phyloP scores from a whole-genome alignment of 2,888 invertebrate genomes.

The Limnephilus auricula region DNA sequence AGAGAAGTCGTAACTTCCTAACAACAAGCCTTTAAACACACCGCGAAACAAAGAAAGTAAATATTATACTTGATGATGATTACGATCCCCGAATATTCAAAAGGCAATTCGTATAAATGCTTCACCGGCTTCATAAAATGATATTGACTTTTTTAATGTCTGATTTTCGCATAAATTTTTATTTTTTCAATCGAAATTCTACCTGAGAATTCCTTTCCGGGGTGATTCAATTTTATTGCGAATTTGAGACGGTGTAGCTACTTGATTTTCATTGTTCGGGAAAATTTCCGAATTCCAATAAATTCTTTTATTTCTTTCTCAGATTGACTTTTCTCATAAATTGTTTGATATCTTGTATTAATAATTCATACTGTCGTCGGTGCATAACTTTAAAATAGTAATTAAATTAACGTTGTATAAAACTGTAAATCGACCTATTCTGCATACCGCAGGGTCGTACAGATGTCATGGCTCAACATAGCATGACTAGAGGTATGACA shows the following conservation, averaged over 20 bases:
- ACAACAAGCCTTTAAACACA: neutral
- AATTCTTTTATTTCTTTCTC: neutral
- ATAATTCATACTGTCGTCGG: neutral
- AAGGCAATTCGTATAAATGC: neutral
- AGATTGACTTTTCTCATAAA: neutral
- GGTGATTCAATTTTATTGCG: neutral
- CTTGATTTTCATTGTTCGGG: neutral
- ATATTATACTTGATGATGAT: neutral
- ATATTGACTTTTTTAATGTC: neutral
- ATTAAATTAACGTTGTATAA: too few species aligned
- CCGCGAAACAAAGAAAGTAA: neutral
- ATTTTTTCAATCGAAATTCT: neutral
- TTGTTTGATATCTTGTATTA: neutral
- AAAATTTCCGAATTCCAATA: neutral
- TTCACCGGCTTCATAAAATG: neutral
- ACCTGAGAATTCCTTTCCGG: neutral
- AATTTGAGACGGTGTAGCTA: neutral
- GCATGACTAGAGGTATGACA: too few species aligned
- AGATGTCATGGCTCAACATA: too few species aligned
- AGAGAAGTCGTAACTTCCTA: slow-evolving; percentile 12
- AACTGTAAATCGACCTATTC: too few species aligned
- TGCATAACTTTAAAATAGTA: too few species aligned
- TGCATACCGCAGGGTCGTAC: too few species aligned
- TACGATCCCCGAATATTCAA: neutral
- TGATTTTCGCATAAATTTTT: neutral